These are phyloP conservation scores for Palloptera scutellata DNA, from an alignment of 2,888 invertebrate species.

Conservation along the genomic window DNA sequence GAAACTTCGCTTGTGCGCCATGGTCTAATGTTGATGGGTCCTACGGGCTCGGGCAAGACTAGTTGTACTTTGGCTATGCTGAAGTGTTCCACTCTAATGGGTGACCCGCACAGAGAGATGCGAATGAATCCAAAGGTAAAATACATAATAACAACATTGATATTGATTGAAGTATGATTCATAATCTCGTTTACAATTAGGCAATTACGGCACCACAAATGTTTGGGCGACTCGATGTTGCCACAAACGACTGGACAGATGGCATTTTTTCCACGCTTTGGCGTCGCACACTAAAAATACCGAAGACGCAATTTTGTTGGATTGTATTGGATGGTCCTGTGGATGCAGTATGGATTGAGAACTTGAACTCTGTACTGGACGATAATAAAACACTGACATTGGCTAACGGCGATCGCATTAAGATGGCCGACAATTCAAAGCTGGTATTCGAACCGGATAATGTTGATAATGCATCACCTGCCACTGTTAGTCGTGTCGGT, in stretches of 20 bases:
- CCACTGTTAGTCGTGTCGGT: conserved; percentile 89
- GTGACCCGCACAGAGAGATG: conserved; percentile 81
- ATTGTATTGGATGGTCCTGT: conserved; percentile 84
- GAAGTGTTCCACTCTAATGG: conserved; percentile 80
- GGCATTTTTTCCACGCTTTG: conserved; percentile 91
- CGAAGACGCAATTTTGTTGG: conserved; percentile 76
- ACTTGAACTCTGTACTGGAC: conserved; percentile 88
- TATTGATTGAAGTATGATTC: too few relatives aligned
- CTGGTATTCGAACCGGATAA: conserved; percentile 90
- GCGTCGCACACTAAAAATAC: conserved; percentile 82
- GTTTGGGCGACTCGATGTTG: conserved; percentile 88
- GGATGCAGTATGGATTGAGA: conserved; percentile 94
- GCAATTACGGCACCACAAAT: conserved; percentile 93
- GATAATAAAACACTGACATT: conserved; percentile 90
- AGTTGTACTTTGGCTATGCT: conserved; percentile 81
- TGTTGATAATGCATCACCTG: conserved; percentile 91
- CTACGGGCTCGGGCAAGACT: conserved; percentile 83
- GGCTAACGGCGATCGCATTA: conserved; percentile 89
- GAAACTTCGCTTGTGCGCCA: conserved; percentile 89
- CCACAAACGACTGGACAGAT: conserved; percentile 94
- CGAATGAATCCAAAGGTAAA: conserved; percentile 87
- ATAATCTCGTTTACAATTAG: conserved; percentile 54
- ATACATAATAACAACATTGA: background rate
- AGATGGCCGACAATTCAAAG: conserved; percentile 88
- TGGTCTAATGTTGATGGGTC: conserved; percentile 90